Evolutionary conservation across 2,888 invertebrate genomes (phyloP), one percentile per base, ranked within the genome.

Genomic region (Calliphora vomitoria): DNA sequence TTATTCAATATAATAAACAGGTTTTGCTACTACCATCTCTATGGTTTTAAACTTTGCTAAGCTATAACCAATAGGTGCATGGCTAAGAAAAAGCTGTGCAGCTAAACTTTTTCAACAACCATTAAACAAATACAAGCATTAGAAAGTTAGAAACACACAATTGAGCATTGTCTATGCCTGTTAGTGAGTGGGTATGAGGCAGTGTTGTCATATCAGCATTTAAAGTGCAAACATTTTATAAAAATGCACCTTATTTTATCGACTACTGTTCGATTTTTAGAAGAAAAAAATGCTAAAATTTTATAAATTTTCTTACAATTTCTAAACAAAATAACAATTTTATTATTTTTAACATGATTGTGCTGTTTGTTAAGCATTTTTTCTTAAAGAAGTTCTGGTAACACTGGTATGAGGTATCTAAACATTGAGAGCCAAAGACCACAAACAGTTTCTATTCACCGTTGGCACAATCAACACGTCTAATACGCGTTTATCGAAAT

Each of bases 391-490:
- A 25, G 25, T 25, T 25, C 25, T 25, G 25, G 25, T 25, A 25
- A 25, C 25, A 25, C 25, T 25, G 31, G 5, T 6, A 35, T 13
- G 35, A 53, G 58, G 47, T 69, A 20, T 76, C 15, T 60, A 53
- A 53, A 35, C 38, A 71, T 8, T 31, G 62, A 80, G 74, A 75
- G 50, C 18, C 11, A 68, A 74, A 62, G 53, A 20, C 68, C 47
- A 75, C 55, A 80, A 82, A 62, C 82, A 87, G 87, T 87, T 85
- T 82, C 55, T 74, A 50, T 69, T 78, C 25, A 74, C 20, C 74
- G 44, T 55, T 74, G 41, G 25, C 41, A 66, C 10, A 15, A 31
- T 60, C 5, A 66, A 44, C 50, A 66, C 71, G 83, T 83, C n/a
- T 10, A 8, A 13, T 25, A 20, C 20, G 55, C 4, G 58, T 38